phyloP scores from a whole-genome alignment of 2,797 vertebrate species.

The Petrocephalus sullivani region DNA sequence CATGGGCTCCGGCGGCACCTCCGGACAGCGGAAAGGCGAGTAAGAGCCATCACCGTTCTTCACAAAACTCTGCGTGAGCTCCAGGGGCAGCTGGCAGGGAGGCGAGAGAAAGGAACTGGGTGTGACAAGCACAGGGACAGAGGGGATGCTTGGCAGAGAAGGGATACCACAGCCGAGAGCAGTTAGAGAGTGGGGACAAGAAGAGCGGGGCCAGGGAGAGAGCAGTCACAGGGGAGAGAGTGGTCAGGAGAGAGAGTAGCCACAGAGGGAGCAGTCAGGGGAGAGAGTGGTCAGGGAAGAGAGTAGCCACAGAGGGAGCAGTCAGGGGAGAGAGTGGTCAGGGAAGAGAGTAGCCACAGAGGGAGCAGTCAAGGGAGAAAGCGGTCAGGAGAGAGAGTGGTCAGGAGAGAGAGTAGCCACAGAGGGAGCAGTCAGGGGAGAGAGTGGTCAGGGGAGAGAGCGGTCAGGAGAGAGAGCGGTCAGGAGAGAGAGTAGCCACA shows the following conservation, averaged over 20 bases:
- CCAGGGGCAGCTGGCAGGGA: slow-evolving; percentile 72
- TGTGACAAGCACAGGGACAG: not conserved
- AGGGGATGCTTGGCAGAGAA: not conserved
- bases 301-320: not conserved
- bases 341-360: no score
- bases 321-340: not conserved
- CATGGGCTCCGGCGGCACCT: slow-evolving; percentile 66
- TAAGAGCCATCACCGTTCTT: slow-evolving; percentile 80
- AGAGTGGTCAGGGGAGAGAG: no score
- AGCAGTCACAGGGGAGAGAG: not conserved
- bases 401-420: no score
- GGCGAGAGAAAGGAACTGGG: not conserved
- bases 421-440: no score
- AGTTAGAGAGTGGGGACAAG: not conserved
- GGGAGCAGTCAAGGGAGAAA: not conserved
- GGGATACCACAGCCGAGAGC: not conserved
- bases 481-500: no score
- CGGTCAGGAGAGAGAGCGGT: no score
- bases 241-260: not conserved
- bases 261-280: not conserved
- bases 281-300: not conserved
- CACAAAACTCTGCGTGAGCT: slow-evolving; percentile 82
- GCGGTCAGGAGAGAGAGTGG: no score
- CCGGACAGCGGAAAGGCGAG: slow-evolving; percentile 69
- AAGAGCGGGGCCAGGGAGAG: not conserved